These are phyloP conservation scores for Branchipolynoe longqiensis DNA, from an alignment of 2,888 invertebrate species.

Conservation along the genomic window DNA sequence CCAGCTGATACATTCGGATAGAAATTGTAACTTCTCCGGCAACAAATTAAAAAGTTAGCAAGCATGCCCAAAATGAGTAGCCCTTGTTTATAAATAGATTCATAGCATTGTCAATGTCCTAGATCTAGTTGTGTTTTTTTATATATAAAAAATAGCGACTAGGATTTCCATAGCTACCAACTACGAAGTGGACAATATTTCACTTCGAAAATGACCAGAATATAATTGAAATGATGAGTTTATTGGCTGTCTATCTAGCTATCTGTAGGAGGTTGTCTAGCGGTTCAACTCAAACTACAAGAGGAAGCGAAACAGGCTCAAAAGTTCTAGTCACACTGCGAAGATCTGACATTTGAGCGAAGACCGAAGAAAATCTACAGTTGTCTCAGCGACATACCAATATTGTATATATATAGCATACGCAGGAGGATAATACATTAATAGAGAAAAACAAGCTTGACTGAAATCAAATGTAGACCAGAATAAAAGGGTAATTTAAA, in stretches of 20 bases:
- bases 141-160: too few species aligned
- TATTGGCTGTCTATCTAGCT: too few species aligned
- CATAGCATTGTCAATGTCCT: too few species aligned
- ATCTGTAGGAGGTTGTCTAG: too few species aligned
- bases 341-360: background rate
- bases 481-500: constrained; percentile 16
- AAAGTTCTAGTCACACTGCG: constrained; percentile 19
- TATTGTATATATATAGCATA: constrained; percentile 30
- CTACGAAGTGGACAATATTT: constrained; percentile 38
- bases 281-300: too few species aligned
- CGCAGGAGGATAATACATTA: constrained; percentile 18
- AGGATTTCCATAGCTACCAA: constrained; percentile 14
- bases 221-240: background rate
- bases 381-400: background rate
- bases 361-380: constrained; percentile 26
- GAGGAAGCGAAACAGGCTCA: constrained; percentile 14
- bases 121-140: too few species aligned
- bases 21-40: too few species aligned
- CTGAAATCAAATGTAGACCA: constrained; percentile 22
- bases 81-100: too few species aligned
- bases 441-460: too few species aligned
- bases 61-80: too few species aligned
- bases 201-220: constrained; percentile 5
- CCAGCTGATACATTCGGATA: too few species aligned
- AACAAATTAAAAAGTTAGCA: too few species aligned